phyloP scores from a whole-genome alignment of 2,888 invertebrate species.

The Leucozona laternaria region DNA sequence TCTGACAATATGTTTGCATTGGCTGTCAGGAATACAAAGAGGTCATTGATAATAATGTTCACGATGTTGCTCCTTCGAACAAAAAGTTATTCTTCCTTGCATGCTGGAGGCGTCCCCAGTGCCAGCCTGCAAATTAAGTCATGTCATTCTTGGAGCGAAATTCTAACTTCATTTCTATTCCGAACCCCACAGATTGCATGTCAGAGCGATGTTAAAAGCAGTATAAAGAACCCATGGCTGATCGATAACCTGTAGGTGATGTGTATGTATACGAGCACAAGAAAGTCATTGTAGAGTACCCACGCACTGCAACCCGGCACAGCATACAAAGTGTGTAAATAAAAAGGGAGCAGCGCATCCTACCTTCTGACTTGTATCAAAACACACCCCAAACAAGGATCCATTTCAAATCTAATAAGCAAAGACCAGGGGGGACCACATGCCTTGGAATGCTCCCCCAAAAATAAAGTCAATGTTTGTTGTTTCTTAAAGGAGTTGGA shows the following conservation, averaged over 20 bases:
- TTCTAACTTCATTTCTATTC: conserved; percentile 58
- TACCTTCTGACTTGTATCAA: conserved; percentile 43
- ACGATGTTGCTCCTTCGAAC: conserved; percentile 37
- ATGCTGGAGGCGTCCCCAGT: conserved; percentile 46
- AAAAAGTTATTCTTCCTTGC: conserved; percentile 44
- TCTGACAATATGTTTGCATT: conserved; percentile 74
- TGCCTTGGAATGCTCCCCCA: conserved; percentile 47
- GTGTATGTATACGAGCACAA: conserved; percentile 7
- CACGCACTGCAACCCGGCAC: conserved; percentile 60
- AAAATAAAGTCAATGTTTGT: conserved; percentile 44
- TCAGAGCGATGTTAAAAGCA: conserved; percentile 33
- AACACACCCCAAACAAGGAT: conserved; percentile 73
- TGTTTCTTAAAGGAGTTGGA: conserved; percentile 36
- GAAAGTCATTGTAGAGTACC: conserved; percentile 60
- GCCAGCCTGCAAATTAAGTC: conserved; percentile 65
- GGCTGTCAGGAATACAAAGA: conserved; percentile 75
- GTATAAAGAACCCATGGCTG: conserved; percentile 39
- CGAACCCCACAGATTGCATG: conserved; percentile 32
- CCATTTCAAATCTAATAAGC: conserved; percentile 75
- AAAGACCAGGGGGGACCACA: conserved; percentile 40
- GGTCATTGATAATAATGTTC: conserved; percentile 72
- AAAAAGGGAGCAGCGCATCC: conserved; percentile 60
- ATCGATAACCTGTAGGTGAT: conserved; percentile 57
- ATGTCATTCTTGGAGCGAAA: conserved; percentile 59
- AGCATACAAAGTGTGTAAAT: conserved; percentile 44